Evolutionary conservation across 2,797 vertebrate species (phyloP).

Genomic region (Urocyon cinereoargenteus): DNA sequence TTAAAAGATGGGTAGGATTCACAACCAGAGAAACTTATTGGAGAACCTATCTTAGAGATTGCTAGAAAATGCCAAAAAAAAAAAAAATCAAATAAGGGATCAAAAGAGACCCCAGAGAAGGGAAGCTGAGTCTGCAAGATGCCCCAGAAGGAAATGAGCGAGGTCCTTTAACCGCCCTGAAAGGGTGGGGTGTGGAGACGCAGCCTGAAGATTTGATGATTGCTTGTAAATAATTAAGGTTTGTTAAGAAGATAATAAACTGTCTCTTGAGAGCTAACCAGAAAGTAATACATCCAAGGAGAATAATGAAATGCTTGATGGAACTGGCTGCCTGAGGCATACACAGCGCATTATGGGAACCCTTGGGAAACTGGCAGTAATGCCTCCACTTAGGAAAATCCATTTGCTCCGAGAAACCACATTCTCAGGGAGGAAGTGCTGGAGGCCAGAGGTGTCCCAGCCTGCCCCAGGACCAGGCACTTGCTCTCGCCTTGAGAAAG

Average conservation of each 20-base stretch:
- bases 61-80: background rate
- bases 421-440: background rate
- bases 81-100: background rate
- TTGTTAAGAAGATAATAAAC: slow-evolving; percentile 71
- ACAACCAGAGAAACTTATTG: background rate
- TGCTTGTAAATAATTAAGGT: slow-evolving; percentile 63
- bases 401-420: slow-evolving; percentile 37
- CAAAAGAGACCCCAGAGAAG: background rate
- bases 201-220: background rate
- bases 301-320: slow-evolving; percentile 61
- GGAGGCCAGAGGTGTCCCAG: background rate
- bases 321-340: background rate
- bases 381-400: slow-evolving; percentile 31
- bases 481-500: background rate
- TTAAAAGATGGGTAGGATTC: background rate
- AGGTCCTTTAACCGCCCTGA: background rate
- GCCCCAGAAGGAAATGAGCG: background rate
- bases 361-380: slow-evolving; percentile 41
- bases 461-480: background rate
- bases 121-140: background rate
- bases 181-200: background rate
- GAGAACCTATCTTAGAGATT: background rate
- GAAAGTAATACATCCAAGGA: slow-evolving; percentile 41
- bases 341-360: background rate
- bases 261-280: slow-evolving; percentile 32